These are phyloP conservation scores for Malurus cyaneus DNA, from an alignment of 2,113 vertebrate species.

Conservation along the genomic window DNA sequence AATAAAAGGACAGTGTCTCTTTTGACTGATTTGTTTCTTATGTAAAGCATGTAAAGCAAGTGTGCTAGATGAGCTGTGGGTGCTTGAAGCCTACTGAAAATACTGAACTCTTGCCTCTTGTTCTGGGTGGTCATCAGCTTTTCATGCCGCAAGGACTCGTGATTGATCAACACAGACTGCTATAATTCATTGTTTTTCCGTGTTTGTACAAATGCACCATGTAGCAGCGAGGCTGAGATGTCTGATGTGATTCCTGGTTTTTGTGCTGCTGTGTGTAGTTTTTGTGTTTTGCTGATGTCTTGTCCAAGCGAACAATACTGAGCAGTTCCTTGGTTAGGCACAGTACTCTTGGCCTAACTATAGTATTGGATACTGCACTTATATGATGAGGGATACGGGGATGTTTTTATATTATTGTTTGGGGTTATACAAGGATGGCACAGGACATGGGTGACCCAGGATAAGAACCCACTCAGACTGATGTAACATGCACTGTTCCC, in stretches of 20 bases:
- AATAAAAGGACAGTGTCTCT: neutral
- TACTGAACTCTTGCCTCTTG: neutral
- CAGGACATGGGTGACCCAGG: neutral
- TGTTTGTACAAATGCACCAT: neutral
- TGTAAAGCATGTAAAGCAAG: neutral
- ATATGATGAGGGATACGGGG: neutral
- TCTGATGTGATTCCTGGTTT: neutral
- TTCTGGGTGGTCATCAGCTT: neutral
- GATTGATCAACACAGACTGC: neutral
- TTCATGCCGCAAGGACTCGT: fast-evolving
- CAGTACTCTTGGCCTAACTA: neutral
- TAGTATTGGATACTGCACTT: neutral
- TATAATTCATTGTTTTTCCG: fast-evolving
- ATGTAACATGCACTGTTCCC: fast-evolving
- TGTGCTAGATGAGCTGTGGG: neutral
- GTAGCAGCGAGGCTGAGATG: neutral
- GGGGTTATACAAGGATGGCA: neutral
- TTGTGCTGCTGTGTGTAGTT: neutral
- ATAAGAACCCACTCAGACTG: neutral
- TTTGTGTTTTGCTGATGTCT: neutral
- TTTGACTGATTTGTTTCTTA: neutral
- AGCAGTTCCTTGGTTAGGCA: neutral
- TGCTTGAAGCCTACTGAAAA: neutral
- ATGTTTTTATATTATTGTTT: neutral
- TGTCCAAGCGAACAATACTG: neutral